Evolutionary conservation across 2,888 invertebrate genomes (phyloP), one percentile per base, ranked within the genome.

Genomic region (Synanthedon formicaeformis): DNA sequence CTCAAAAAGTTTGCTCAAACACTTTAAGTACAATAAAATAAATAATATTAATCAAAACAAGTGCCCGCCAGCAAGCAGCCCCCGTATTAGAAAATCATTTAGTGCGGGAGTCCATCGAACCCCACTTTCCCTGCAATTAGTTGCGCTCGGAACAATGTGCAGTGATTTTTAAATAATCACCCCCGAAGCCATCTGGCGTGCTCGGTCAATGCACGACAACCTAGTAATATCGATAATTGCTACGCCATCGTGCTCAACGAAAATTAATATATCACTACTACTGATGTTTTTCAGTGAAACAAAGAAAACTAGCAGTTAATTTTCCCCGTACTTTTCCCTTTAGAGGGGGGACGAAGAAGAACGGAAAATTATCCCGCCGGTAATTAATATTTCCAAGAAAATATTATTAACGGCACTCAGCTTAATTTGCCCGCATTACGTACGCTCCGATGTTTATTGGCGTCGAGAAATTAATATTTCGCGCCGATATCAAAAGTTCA

Each of bases 41-140:
- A 64, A 57, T 67, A 65, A 65, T 63, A 70, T 69, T 70, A 65
- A 73, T 65, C 63, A 65, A 55, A 59, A 63, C 63, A 58, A 57
- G 50, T 50, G 52, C 60, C 60, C 58, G 58, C 8, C 13, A n/a
- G 54, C 2, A 34, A 34, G 10, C 34, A 34, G 56, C 60, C 62
- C 65, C 73, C 81, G 78, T 72, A 82, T 84, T 83, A 82, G 78
- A 78, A 73, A 84, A 81, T 83, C 73, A 84, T 84, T 84, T 79
- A 78, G 76, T 80, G 74, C 66, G 67, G 64, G 72, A 70, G 80
- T 78, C 79, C 75, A 73, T 77, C 73, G 81, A 76, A 78, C 80
- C 84, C 88, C 81, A 78, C 81, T 83, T 86, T 83, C 79, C 74
- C 81, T 84, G 80, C 88, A 88, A 89, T 88, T 88, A 88, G 86